Base-by-base conservation (phyloP, 2,797 vertebrate genomes). In the Sciurus carolinensis region DNA sequence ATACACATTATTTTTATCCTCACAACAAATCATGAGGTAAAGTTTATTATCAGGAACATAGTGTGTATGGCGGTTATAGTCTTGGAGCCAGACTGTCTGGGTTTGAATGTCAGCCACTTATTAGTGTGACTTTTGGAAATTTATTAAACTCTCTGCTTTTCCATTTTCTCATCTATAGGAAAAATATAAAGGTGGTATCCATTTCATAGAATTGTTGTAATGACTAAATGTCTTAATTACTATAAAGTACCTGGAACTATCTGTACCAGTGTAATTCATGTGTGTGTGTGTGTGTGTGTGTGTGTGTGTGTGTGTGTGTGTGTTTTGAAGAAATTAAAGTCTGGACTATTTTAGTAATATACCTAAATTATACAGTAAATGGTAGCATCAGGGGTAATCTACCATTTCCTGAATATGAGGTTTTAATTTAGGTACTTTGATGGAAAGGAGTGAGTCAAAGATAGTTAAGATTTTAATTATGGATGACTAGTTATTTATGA, bases 21-120 rank as follows among this genome's bases (percentile, higher is more conserved):
- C 13, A 81, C 72, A 95, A 66, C 50, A 69, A 39, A 79, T 47
- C 57, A 3, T 39, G 64, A 93, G 30, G 47, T 80, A 84, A 54
- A 54, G 42, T 95, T 72, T 90, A 42, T 94, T 88, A 80, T 93
- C 57, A 79, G 54, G 44, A 96, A 90, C 28, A 71, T 17, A 83
- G 62, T 79, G 26, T 42, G 9, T 28, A 33, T n/a, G 12, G 66
- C 73, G 39, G 36, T 87, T 84, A 69, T 42, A 33, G 2, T n/a
- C 44, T 86, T 28, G 39, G 94, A 86, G 67, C 54, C 84, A 82
- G 26, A 93, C 28, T 90, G 75, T 64, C 81, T 96, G 66, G 69
- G 33, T 82, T 44, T 79, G 50, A 76, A 93, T 91, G 39, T 39
- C 57, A 47, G 50, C 7, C 59, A 52, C 57, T 73, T 84, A 82